Evolutionary conservation across 2,797 vertebrate genomes (phyloP), one percentile per base, ranked within the genome.

Genomic region (Halcyon smyrnensis): DNA sequence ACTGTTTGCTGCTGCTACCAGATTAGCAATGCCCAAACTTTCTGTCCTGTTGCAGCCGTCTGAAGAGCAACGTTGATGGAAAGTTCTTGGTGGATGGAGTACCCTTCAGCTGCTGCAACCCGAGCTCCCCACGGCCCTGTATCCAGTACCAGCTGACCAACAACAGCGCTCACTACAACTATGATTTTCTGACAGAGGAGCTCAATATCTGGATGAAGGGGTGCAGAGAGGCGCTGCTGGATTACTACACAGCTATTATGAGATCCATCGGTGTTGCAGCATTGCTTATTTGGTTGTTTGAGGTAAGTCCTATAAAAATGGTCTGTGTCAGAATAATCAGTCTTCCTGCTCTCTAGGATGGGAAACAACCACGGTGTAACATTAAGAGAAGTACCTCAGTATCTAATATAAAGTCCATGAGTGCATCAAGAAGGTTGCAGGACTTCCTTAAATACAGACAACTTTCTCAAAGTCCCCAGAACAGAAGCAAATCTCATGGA

Each of bases 101-200:
- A 7, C 99, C 99, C 45, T 99, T 99, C 98, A 99, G 99, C 98
- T 99, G 99, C 98, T 99, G 99, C 95, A 99, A 99, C 91, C 90
- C 98, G 25, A 98, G 98, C 97, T 99, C 99, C 10, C 99, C 99
- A 2, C 97, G 99, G 64, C 99, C 99, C 50, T 99, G 99, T 91
- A 99, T 99, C 97, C 99, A 99, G 97, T 97, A 98, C 84, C 98
- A 99, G 90, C 98, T 99, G 94, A 98, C 98, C 65, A 99, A 99
- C 98, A 99, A 98, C 97, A 98, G 98, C 0, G 99, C 99, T 65
- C 99, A 99, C 96, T 99, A 98, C 97, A 98, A 98, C 97, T 99
- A 99, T 0, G 98, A 99, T 36, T 98, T 98, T 90, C 98, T 98
- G 94, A 98, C 97, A 0, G 99, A 99, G 92, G 98, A 99, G 90